Conservation (phyloP, 1,140 invertebrate genomes). For the Drosophila littoralis region DNA sequence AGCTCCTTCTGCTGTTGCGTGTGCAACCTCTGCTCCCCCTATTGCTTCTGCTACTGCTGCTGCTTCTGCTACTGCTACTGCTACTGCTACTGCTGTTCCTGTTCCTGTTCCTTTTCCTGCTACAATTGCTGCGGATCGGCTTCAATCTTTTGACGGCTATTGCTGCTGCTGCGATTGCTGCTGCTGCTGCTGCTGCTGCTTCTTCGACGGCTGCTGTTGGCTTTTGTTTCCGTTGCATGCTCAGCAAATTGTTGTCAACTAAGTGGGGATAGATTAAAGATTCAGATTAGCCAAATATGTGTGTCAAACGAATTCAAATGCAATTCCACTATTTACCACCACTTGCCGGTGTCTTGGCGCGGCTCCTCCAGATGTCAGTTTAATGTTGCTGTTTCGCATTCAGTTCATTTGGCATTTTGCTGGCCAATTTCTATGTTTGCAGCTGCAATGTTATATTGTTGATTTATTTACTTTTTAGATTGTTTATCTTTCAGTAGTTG, state of each 20-base stretch:
- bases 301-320: not conserved
- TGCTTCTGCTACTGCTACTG: conserved; percentile 12
- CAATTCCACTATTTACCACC: conserved; percentile 36
- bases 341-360: conserved; percentile 48
- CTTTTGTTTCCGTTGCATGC: conserved; percentile 51
- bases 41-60: conserved; percentile 14
- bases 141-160: conserved; percentile 27
- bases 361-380: conserved; percentile 31
- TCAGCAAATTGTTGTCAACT: conserved; percentile 52
- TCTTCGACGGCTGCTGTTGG: conserved; percentile 32
- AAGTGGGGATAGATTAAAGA: not conserved
- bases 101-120: conserved; percentile 35
- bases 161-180: conserved; percentile 46
- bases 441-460: conserved; percentile 12
- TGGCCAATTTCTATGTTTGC: conserved; percentile 6
- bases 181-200: conserved; percentile 47
- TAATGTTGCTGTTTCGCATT: conserved; percentile 2
- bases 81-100: conserved; percentile 23
- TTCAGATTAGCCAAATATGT: not conserved
- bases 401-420: conserved; percentile 33
- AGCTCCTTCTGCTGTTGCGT: conserved; percentile 18
- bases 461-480: conserved; percentile 3
- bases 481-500: conserved; percentile 4
- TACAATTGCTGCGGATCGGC: conserved; percentile 22
- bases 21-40: conserved; percentile 18